Conservation (phyloP, 1,140 invertebrate species). For the Anastrepha ludens region DNA sequence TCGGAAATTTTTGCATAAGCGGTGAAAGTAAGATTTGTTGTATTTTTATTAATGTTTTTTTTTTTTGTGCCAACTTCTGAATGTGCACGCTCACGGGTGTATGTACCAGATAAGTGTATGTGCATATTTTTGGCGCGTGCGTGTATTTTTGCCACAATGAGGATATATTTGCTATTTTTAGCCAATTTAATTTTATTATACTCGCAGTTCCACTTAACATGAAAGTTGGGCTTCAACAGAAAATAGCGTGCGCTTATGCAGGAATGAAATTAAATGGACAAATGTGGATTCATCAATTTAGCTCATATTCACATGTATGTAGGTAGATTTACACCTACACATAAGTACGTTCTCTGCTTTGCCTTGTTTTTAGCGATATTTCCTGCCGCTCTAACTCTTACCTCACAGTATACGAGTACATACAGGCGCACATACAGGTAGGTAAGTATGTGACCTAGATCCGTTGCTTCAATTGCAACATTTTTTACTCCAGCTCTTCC, state of each 20-base stretch:
- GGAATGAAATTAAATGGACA: constrained; percentile 17
- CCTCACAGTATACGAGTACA: too few species aligned
- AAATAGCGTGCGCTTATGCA: neutral
- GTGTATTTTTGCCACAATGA: constrained; percentile 40
- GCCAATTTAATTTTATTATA: constrained; percentile 39
- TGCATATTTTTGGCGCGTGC: constrained; percentile 7
- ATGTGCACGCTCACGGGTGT: neutral
- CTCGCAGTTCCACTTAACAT: neutral
- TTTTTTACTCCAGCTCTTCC: too few species aligned
- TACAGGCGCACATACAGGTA: too few species aligned
- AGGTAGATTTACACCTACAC: neutral
- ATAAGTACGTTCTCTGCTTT: neutral
- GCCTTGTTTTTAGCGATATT: too few species aligned
- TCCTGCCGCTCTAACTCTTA: too few species aligned
- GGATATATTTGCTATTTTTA: constrained; percentile 46
- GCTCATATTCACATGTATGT: neutral
- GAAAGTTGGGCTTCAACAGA: neutral
- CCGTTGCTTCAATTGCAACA: too few species aligned
- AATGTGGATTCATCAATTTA: neutral
- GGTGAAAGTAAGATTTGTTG: neutral
- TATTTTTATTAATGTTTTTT: neutral
- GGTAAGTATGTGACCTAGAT: too few species aligned
- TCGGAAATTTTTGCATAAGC: neutral
- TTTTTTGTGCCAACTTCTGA: neutral
- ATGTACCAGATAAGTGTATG: neutral